Percentiles rank a stretch among this genome's conserved stretches.
Conservation (phyloP, 2,888 invertebrate genomes). For the Drosophila leonis region DNA sequence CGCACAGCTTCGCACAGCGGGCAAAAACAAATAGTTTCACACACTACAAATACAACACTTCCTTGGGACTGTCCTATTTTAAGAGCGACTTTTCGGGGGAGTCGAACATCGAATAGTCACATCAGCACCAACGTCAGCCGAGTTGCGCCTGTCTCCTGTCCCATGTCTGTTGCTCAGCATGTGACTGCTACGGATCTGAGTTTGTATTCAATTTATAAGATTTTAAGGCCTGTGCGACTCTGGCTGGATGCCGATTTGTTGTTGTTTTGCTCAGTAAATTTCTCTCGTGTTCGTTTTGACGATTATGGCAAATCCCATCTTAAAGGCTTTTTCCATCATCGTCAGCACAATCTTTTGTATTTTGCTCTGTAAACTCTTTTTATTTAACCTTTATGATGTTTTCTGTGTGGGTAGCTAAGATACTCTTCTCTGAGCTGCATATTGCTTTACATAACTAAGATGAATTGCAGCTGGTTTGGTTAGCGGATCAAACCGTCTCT, state of each 20-base stretch:
- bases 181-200: slow-evolving; percentile 49
- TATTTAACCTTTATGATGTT: not conserved
- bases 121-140: slow-evolving; percentile 33
- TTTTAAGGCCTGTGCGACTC: slow-evolving; percentile 48
- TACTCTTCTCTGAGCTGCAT: not conserved
- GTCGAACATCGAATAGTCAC: slow-evolving; percentile 41
- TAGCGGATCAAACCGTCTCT: not conserved
- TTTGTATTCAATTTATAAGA: slow-evolving; percentile 52
- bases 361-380: slow-evolving; percentile 16
- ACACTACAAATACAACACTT: slow-evolving; percentile 74
- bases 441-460: not conserved
- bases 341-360: slow-evolving; percentile 12
- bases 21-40: slow-evolving; percentile 75
- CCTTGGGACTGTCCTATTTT: slow-evolving; percentile 49
- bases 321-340: slow-evolving; percentile 67
- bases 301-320: slow-evolving; percentile 45
- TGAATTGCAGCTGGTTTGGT: not conserved
- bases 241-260: slow-evolving; percentile 30
- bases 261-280: slow-evolving; percentile 24
- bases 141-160: not conserved
- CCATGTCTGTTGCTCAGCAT: slow-evolving; percentile 57
- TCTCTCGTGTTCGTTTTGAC: slow-evolving; percentile 25
- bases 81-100: slow-evolving; percentile 24
- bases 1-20: slow-evolving; percentile 71
- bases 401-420: not conserved